Evolutionary conservation across 1,140 invertebrate species (phyloP).

Genomic region (Drosophila subpulchrella): DNA sequence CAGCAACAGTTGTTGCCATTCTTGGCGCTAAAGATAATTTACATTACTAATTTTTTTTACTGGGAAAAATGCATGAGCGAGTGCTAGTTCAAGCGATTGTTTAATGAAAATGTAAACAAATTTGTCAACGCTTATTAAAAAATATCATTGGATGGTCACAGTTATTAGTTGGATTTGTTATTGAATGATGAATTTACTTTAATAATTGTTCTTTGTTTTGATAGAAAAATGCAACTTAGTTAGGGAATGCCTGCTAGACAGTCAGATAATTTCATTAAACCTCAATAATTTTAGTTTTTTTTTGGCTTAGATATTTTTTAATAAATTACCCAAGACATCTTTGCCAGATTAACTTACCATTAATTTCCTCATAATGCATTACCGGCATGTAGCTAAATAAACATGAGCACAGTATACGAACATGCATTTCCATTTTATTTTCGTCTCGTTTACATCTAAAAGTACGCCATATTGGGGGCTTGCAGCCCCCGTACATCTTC

Average conservation of each 20-base stretch:
- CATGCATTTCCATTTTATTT: constrained; percentile 41
- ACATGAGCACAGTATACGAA: constrained; percentile 11
- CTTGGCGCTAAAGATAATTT: constrained; percentile 2
- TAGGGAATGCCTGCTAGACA: too few relatives aligned
- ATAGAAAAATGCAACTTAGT: too few relatives aligned
- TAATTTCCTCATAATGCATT: constrained; percentile 37
- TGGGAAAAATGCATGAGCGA: constrained; percentile 6
- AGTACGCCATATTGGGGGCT: constrained; percentile 36
- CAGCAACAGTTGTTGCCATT: not conserved
- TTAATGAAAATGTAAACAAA: constrained; percentile 18
- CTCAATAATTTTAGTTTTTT: not conserved
- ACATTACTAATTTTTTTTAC: constrained; percentile 30
- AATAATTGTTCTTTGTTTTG: too few relatives aligned
- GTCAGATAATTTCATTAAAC: too few relatives aligned
- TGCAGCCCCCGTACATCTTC: constrained; percentile 4
- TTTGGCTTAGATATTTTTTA: not conserved
- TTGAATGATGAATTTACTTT: not conserved
- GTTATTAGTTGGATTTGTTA: not conserved
- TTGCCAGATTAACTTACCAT: constrained; percentile 10
- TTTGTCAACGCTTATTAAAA: constrained; percentile 8
- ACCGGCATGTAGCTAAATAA: not conserved
- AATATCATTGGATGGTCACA: not conserved
- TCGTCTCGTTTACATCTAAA: constrained; percentile 47
- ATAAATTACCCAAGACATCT: not conserved
- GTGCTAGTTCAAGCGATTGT: constrained; percentile 1